Conservation (phyloP, 1,140 invertebrate genomes). For the Whitmania pigra region DNA sequence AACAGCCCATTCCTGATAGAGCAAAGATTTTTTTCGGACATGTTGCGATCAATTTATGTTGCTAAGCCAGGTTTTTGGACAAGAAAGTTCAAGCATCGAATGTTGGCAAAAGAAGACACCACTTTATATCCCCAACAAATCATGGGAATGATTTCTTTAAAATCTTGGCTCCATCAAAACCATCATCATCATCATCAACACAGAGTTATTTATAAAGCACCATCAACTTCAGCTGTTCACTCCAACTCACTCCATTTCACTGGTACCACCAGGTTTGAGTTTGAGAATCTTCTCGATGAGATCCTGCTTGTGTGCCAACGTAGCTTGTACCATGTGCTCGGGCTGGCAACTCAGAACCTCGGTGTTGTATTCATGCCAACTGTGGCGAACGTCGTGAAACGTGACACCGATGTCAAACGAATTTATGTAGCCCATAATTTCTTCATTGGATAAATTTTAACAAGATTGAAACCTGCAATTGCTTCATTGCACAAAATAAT, state of each 20-base stretch:
- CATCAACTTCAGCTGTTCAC: neutral
- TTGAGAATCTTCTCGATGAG: constrained; percentile 42
- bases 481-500: neutral
- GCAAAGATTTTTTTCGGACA: no score
- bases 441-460: neutral
- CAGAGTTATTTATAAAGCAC: no score
- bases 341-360: constrained; percentile 41
- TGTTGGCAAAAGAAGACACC: no score
- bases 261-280: constrained; percentile 41
- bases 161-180: no score
- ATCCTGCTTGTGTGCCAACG: constrained; percentile 42
- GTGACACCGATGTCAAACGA: no score
- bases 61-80: no score
- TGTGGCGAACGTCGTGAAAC: constrained; percentile 20
- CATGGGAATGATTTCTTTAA: neutral
- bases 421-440: no score
- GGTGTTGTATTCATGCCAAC: constrained; percentile 40
- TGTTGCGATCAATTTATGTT: no score
- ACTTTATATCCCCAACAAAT: no score
- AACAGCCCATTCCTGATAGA: no score
- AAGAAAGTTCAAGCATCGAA: no score
- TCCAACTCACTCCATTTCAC: constrained; percentile 39
- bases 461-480: neutral
- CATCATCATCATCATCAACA: neutral
- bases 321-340: constrained; percentile 40